Evolutionary conservation across 2,113 vertebrate genomes (phyloP).

Genomic region (Semicossyphus pulcher): DNA sequence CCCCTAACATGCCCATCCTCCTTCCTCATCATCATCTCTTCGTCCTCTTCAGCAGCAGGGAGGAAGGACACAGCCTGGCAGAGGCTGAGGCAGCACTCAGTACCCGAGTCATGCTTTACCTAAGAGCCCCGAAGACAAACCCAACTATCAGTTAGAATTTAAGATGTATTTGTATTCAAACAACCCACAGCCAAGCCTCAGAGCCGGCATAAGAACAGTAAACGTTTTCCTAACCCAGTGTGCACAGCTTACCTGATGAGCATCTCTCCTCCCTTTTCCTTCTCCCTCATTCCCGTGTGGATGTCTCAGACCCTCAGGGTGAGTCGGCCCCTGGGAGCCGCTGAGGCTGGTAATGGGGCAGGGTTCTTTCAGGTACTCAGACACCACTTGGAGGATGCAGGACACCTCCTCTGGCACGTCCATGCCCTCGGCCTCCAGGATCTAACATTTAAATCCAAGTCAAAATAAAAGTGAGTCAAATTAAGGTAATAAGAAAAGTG

Average conservation of each 20-base stretch:
- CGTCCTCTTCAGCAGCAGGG: conserved; percentile 79
- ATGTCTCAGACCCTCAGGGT: conserved; percentile 46
- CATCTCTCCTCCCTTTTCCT: conserved; percentile 45
- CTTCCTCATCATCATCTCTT: conserved; percentile 81
- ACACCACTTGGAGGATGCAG: conserved; percentile 74
- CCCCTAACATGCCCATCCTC: conserved; percentile 66
- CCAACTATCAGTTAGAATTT: not conserved
- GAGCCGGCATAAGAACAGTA: not conserved
- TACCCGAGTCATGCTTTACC: conserved; percentile 66
- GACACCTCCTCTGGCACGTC: conserved; percentile 79
- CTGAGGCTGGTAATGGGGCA: conserved; percentile 73
- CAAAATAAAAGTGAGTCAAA: not conserved
- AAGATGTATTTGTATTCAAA: not conserved
- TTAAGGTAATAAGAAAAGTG: not conserved
- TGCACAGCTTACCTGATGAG: conserved; percentile 47
- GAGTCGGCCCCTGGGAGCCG: conserved; percentile 52
- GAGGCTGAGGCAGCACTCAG: conserved; percentile 83
- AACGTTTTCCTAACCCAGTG: not conserved
- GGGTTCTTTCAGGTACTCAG: conserved; percentile 73
- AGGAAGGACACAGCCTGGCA: conserved; percentile 84
- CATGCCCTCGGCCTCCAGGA: conserved; percentile 80
- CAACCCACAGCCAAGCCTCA: not conserved
- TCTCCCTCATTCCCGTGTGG: conserved; percentile 39
- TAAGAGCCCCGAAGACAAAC: conserved; percentile 37
- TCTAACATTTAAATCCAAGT: conserved; percentile 56